Evolutionary conservation across 2,888 invertebrate genomes (phyloP).

Genomic region (Hetaerina titia): DNA sequence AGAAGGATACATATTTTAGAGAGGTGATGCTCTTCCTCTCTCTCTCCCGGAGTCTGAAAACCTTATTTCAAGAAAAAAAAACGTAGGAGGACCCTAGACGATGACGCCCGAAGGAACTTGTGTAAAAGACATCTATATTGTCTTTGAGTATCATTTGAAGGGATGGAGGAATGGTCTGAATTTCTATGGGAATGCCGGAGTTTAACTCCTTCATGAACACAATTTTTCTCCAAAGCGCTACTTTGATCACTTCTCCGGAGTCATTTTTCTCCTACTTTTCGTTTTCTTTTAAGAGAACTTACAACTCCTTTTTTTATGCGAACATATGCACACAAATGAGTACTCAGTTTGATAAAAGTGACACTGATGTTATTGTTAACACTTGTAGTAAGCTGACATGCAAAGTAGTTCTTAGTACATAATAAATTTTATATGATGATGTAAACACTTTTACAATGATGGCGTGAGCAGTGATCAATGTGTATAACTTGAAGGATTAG

Average conservation of each 20-base stretch:
- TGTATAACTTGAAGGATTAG: no score
- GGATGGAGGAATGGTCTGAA: background rate
- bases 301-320: background rate
- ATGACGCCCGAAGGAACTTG: background rate
- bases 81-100: background rate
- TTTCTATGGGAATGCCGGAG: background rate
- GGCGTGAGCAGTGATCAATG: no score
- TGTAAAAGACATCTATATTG: background rate
- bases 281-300: background rate
- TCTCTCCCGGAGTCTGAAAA: background rate
- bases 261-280: background rate
- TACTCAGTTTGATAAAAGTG: no score
- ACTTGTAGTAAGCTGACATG: no score
- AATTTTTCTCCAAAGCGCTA: background rate
- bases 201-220: background rate
- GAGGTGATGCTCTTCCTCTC: background rate
- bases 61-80: conserved; percentile 6
- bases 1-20: conserved; percentile 17
- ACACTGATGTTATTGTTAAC: no score
- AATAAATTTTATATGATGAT: no score
- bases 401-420: no score
- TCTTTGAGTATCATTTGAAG: background rate
- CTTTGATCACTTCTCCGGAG: background rate
- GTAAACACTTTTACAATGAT: no score
- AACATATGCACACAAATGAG: no score